Evolutionary conservation across 2,113 vertebrate species (phyloP).

Genomic region (Haplochromis vanheusdeni): DNA sequence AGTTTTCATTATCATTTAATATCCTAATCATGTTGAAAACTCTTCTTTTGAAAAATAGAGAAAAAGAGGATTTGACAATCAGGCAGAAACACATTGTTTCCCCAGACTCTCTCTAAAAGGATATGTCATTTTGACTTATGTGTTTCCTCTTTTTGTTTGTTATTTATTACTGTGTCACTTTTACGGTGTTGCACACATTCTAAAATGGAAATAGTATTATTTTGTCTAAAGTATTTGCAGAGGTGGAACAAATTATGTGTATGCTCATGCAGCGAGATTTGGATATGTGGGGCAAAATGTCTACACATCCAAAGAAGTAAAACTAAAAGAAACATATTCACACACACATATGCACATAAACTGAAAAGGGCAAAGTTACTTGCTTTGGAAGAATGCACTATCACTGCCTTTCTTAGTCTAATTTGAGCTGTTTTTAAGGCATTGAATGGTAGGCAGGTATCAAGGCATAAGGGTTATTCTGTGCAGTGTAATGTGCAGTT

Average conservation of each 20-base stretch:
- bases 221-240: not conserved
- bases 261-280: not conserved
- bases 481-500: not conserved
- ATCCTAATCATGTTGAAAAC: constrained; percentile 43
- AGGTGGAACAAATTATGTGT: not conserved
- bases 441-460: constrained; percentile 75
- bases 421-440: constrained; percentile 75
- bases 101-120: not conserved
- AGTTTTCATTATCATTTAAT: constrained; percentile 48
- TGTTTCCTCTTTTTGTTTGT: not conserved
- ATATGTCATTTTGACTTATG: not conserved
- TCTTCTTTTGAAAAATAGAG: constrained; percentile 29
- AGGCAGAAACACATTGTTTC: constrained; percentile 26
- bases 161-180: not conserved
- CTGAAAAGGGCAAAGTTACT: not conserved
- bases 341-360: not conserved
- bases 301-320: not conserved
- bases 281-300: not conserved
- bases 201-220: not conserved
- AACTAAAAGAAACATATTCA: not conserved
- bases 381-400: constrained; percentile 40
- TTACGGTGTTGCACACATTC: not conserved
- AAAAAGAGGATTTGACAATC: constrained; percentile 30
- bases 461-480: constrained; percentile 68
- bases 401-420: constrained; percentile 68